A percentile compares a stretch with the other conserved stretches of the same genome.
phyloP scores from a whole-genome alignment of 2,797 vertebrate genomes.

The Paratrypauchen microcephalus region DNA sequence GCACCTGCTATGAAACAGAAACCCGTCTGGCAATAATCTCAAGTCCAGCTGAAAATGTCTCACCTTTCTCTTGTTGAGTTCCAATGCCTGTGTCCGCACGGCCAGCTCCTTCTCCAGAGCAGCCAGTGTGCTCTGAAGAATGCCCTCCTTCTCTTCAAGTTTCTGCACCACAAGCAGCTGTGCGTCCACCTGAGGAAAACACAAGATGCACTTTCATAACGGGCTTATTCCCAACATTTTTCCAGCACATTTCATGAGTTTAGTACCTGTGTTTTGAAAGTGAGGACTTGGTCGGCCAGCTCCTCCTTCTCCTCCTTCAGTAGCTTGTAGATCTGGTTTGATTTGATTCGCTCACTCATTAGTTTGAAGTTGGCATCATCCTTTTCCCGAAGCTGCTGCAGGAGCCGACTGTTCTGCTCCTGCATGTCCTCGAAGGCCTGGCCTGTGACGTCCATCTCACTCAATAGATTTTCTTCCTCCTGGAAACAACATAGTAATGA shows the following conservation, averaged over 20 bases:
- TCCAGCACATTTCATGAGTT: not conserved
- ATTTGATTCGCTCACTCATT: conserved; percentile 94
- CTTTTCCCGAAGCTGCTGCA: conserved; percentile 91
- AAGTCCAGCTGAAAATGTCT: conserved; percentile 23
- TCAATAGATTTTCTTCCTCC: conserved; percentile 90
- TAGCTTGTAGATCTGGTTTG: conserved; percentile 94
- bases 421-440: conserved; percentile 97
- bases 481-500: conserved; percentile 46
- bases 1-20: conserved; percentile 10
- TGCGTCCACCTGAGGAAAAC: conserved; percentile 83
- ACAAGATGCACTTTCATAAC: not conserved
- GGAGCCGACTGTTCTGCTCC: conserved; percentile 90
- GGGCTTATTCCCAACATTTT: not conserved
- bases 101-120: conserved; percentile 88
- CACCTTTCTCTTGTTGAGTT: conserved; percentile 94
- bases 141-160: conserved; percentile 90
- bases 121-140: conserved; percentile 86
- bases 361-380: conserved; percentile 95
- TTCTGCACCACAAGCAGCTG: conserved; percentile 91
- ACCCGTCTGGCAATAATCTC: conserved; percentile 33
- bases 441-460: conserved; percentile 92
- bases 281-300: conserved; percentile 89
- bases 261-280: conserved; percentile 89
- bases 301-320: conserved; percentile 93
- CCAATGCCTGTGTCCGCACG: conserved; percentile 85